Conservation (phyloP, 2,797 vertebrate genomes). For the Acanthis flammea region DNA sequence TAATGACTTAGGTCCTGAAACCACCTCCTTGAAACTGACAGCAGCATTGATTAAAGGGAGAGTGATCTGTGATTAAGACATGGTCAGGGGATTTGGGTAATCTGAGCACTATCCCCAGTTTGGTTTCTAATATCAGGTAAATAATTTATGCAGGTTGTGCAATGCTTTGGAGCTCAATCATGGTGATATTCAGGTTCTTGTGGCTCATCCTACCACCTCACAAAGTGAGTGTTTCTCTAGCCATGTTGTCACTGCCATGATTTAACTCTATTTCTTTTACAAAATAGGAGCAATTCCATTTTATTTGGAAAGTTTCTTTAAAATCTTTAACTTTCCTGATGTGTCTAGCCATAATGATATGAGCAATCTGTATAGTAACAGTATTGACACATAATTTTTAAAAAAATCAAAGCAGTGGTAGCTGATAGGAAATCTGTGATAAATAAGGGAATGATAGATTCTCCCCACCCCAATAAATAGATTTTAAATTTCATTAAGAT, state of each 20-base stretch:
- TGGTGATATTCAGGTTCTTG: background rate
- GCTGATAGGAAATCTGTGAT: background rate
- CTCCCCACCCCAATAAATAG: accelerated
- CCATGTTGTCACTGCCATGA: background rate
- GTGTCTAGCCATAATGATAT: background rate
- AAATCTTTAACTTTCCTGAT: background rate
- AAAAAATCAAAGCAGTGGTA: background rate
- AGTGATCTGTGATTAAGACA: background rate
- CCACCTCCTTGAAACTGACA: background rate
- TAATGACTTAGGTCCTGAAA: background rate
- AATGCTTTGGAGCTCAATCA: background rate
- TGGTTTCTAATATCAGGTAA: background rate
- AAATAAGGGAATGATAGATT: background rate
- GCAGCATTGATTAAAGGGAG: background rate
- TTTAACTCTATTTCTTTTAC: background rate
- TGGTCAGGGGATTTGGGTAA: background rate
- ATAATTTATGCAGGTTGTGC: background rate
- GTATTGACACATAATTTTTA: background rate
- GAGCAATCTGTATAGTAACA: background rate
- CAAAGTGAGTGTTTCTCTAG: background rate
- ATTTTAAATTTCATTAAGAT: background rate
- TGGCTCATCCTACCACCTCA: background rate
- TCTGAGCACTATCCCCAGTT: background rate
- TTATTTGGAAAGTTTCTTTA: background rate
- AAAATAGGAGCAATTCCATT: background rate